Percentiles rank a stretch among this genome's conserved stretches.
Conservation (phyloP, 2,113 vertebrate genomes). For the Synodontis membranacea region DNA sequence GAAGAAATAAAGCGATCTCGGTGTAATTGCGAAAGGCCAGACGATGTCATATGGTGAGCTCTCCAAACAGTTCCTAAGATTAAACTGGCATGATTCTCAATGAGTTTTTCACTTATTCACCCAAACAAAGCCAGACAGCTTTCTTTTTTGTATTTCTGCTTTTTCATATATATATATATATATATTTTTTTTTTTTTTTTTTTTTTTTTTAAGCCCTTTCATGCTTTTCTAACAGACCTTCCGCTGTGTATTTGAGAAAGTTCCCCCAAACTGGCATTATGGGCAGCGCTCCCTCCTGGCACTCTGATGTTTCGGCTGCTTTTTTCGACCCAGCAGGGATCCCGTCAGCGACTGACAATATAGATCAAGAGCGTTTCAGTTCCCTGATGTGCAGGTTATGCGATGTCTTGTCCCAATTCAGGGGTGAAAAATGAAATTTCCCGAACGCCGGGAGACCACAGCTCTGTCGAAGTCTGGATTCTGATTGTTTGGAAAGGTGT, state of each 20-base stretch:
- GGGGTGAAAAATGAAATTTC: conserved; percentile 35
- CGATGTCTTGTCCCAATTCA: conserved; percentile 42
- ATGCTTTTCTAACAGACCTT: conserved; percentile 18
- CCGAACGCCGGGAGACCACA: neutral
- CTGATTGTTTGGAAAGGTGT: neutral
- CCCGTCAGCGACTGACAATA: conserved; percentile 48
- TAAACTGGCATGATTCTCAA: conserved; percentile 13
- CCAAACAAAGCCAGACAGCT: neutral
- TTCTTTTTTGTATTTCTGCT: neutral
- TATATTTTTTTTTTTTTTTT: neutral
- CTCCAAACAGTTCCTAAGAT: conserved; percentile 16
- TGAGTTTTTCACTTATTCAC: neutral
- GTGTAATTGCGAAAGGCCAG: conserved; percentile 52
- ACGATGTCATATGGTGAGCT: conserved; percentile 34
- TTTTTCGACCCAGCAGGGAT: conserved; percentile 48
- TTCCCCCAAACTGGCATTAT: conserved; percentile 26
- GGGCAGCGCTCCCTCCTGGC: conserved; percentile 5
- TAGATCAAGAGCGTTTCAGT: conserved; percentile 47
- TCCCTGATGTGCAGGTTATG: conserved; percentile 47
- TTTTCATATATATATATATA: too few species aligned
- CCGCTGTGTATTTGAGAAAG: conserved; percentile 36
- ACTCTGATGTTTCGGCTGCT: conserved; percentile 44
- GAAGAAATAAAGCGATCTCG: conserved; percentile 51
- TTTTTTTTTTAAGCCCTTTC: conserved; percentile 1
- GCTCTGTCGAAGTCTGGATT: neutral